A percentile compares a stretch with the other conserved stretches of the same genome.
Evolutionary conservation across 2,113 vertebrate species (phyloP).

Genomic region (Condylura cristata): DNA sequence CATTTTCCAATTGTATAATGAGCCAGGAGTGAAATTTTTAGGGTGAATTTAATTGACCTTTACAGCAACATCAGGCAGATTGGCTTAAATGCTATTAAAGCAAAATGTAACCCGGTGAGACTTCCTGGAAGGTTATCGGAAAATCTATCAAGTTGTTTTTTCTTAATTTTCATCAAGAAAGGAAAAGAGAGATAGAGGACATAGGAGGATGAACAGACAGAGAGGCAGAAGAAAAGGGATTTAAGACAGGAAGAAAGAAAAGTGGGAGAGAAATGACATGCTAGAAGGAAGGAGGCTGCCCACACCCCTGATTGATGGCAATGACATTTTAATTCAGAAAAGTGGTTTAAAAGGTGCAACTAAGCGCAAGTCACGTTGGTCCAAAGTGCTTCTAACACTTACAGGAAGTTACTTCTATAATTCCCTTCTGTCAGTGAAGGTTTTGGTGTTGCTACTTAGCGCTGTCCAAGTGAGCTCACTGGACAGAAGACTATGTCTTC

Average conservation of each 20-base stretch:
- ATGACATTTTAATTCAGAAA: slow-evolving; percentile 58
- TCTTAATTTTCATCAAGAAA: slow-evolving; percentile 70
- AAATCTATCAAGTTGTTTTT: slow-evolving; percentile 75
- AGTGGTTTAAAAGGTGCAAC: slow-evolving; percentile 32
- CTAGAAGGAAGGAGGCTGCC: neutral
- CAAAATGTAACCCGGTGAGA: slow-evolving; percentile 85
- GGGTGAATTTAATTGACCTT: slow-evolving; percentile 93
- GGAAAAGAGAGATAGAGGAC: slow-evolving; percentile 73
- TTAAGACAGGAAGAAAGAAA: slow-evolving; percentile 33
- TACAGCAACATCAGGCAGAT: slow-evolving; percentile 88
- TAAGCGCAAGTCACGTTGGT: slow-evolving; percentile 44
- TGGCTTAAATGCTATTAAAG: slow-evolving; percentile 88
- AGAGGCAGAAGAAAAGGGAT: slow-evolving; percentile 71
- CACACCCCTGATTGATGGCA: neutral
- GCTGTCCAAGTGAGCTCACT: neutral
- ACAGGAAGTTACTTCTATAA: neutral
- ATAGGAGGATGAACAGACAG: slow-evolving; percentile 77
- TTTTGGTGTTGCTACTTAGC: neutral
- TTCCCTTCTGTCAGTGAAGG: slow-evolving; percentile 22
- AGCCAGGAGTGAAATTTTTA: slow-evolving; percentile 89
- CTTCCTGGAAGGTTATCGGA: slow-evolving; percentile 84
- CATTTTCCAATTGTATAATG: slow-evolving; percentile 89
- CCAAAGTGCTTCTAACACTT: neutral
- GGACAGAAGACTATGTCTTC: neutral
- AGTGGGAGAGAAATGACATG: slow-evolving; percentile 28